Evolutionary conservation across 1,140 invertebrate species (phyloP), one percentile per base, ranked within the genome.

Genomic region (Papilio glaucus): DNA sequence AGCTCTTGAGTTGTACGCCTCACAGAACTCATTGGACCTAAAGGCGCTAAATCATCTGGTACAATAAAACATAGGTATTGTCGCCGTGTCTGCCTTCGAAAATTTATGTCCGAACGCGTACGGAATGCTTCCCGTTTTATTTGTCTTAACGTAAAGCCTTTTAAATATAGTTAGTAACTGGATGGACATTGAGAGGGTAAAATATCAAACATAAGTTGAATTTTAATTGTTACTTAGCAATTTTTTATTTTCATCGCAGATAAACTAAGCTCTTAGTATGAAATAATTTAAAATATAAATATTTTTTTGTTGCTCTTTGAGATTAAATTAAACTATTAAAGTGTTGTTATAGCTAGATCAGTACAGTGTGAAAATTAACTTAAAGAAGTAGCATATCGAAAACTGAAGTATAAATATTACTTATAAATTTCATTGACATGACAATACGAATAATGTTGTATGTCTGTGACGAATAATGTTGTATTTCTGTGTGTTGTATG

Each of bases 51-150:
- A 69, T 69, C 67, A 69, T 53, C 7, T 8, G 21, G 42, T n/a
- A 69, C 67, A 69, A 69, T 69, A 69, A 69, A 69, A 69, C 67
- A 69, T 42, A 53, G 42, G 67, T 69, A 69, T 69, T 69, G 67
- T 69, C 67, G 42, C 42, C 29, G 67, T 69, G 67, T 69, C 67
- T 53, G 42, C 26, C 41, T 21, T 69, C 42, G 26, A 9, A 69
- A 53, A 69, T 69, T 69, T 69, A 69, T 49, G 41, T 49, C 4
- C 63, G 21, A 26, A 21, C 67, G 67, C 42, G 24, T 49, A 69
- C 67, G 42, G 67, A 49, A 69, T 49, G 67, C 67, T 69, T 69
- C 67, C 67, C 42, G 67, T 69, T 69, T 45, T 53, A 53, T 69
- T 69, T 33, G 15, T 49, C 67, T 69, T 69, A 37, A 33, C 2